These are phyloP conservation scores for Eutolmus rufibarbis DNA, from an alignment of 2,888 invertebrate genomes.

Conservation along the genomic window DNA sequence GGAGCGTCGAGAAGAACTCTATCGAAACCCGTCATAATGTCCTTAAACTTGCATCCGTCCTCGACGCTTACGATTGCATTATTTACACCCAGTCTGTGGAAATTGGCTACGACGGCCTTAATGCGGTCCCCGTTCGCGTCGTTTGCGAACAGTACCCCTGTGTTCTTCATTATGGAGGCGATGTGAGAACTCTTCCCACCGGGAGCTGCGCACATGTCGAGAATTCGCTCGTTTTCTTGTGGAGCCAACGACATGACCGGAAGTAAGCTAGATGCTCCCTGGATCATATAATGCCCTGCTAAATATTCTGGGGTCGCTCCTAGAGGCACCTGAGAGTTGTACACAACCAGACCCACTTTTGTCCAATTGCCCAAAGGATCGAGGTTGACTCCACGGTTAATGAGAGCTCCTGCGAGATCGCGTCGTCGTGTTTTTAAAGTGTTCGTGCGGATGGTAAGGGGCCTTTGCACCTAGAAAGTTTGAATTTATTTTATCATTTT, in stretches of 20 bases:
- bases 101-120: slow-evolving; percentile 93
- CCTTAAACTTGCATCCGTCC: slow-evolving; percentile 87
- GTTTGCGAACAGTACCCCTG: slow-evolving; percentile 94
- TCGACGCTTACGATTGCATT: slow-evolving; percentile 90
- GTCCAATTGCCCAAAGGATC: slow-evolving; percentile 99
- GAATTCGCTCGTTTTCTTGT: slow-evolving; percentile 90
- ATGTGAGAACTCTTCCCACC: slow-evolving; percentile 99
- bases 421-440: slow-evolving; percentile 90
- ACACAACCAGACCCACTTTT: slow-evolving; percentile 95
- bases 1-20: slow-evolving; percentile 96
- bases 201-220: slow-evolving; percentile 98
- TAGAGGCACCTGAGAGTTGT: slow-evolving; percentile 93
- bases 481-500: background rate
- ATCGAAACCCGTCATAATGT: slow-evolving; percentile 91
- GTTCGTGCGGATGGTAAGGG: slow-evolving; percentile 94
- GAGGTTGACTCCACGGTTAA: slow-evolving; percentile 95
- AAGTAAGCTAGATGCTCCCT: slow-evolving; percentile 94
- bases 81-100: slow-evolving; percentile 93
- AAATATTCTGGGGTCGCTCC: slow-evolving; percentile 99
- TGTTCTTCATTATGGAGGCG: slow-evolving; percentile 97
- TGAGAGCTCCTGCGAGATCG: slow-evolving; percentile 92
- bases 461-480: slow-evolving; percentile 70
- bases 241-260: slow-evolving; percentile 98
- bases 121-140: slow-evolving; percentile 90
- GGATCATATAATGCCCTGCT: slow-evolving; percentile 96